phyloP scores from a whole-genome alignment of 2,113 vertebrate species.

The Bos taurus region ARS-UCD2.0 NC_037357.1:110998001-110998500 shows the following conservation, averaged over 20 bases:
- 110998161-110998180: background rate
- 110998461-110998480: background rate
- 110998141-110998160: background rate
- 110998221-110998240: background rate
- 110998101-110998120: background rate
- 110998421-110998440: background rate
- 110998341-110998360: background rate
- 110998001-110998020: background rate
- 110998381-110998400: background rate
- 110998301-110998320: background rate
- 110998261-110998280: background rate
- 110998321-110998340: background rate
- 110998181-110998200: background rate
- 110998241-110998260: too few relatives aligned
- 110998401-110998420: background rate
- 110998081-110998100: background rate
- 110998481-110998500: background rate
- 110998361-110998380: background rate
- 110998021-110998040: background rate
- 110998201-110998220: background rate
- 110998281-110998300: background rate
- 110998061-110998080: background rate
- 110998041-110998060: background rate
- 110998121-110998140: background rate
- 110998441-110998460: background rate